Percentiles rank a stretch among this genome's conserved stretches.
Conservation (phyloP, 92 coral and sea anemone species). For the Zoanthus sociatus region DNA sequence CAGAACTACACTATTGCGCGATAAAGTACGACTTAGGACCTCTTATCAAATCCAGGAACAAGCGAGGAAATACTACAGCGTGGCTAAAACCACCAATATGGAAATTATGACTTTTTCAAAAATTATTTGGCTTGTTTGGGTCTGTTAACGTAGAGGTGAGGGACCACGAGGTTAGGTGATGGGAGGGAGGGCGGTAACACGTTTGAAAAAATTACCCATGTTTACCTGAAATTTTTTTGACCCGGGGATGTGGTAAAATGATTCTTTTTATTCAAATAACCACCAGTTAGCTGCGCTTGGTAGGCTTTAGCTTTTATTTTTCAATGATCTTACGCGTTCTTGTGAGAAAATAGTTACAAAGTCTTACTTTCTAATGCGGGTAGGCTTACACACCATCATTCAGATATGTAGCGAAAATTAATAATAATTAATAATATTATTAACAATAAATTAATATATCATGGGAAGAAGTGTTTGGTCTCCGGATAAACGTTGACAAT, state of each 20-base stretch:
- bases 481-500: neutral
- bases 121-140: neutral
- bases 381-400: neutral
- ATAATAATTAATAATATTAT: neutral
- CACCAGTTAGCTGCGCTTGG: constrained; percentile 4
- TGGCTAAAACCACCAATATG: neutral
- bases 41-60: constrained; percentile 17
- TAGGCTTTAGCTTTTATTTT: neutral
- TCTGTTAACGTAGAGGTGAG: neutral
- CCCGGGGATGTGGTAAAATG: neutral
- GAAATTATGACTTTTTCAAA: neutral
- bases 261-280: neutral
- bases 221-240: neutral
- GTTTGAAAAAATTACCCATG: neutral
- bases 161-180: neutral
- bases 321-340: neutral
- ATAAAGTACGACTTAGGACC: constrained; percentile 27
- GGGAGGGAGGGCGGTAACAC: neutral
- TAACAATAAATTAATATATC: neutral
- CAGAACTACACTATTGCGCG: constrained; percentile 18
- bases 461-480: neutral
- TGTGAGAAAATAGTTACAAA: neutral
- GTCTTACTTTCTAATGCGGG: too few relatives aligned
- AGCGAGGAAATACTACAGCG: constrained; percentile 10
- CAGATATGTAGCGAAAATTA: neutral